Conservation (phyloP, 2,888 invertebrate species). For the Limnephilus auricula region DNA sequence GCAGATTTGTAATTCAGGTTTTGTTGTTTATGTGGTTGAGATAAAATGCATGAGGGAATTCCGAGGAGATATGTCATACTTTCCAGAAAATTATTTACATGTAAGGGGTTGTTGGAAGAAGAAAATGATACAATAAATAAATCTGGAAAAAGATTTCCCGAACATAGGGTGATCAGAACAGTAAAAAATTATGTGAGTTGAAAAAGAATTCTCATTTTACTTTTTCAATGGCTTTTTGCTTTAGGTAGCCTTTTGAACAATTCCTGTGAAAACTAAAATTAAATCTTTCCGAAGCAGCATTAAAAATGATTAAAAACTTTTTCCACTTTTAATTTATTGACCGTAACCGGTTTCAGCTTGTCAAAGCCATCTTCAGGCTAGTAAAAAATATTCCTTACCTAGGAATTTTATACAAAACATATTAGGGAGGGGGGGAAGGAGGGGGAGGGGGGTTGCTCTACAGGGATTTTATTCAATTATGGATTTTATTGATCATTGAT, state of each 20-base stretch:
- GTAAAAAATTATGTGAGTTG: neutral
- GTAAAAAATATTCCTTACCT: too few relatives aligned
- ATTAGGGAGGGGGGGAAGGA: too few relatives aligned
- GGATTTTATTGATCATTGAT: too few relatives aligned
- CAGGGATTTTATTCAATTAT: too few relatives aligned
- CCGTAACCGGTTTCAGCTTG: too few relatives aligned
- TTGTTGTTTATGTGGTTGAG: slow-evolving; percentile 2
- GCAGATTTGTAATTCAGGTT: slow-evolving; percentile 13
- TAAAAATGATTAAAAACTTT: neutral
- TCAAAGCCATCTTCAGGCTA: too few relatives aligned
- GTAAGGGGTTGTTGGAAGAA: neutral
- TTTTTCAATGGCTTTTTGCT: neutral
- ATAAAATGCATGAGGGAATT: neutral
- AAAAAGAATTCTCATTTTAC: neutral
- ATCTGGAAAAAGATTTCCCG: neutral
- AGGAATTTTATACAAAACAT: too few relatives aligned
- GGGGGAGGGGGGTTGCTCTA: too few relatives aligned
- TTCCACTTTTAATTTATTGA: too few relatives aligned
- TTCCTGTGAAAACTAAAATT: neutral
- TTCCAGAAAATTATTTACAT: neutral
- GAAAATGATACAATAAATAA: neutral
- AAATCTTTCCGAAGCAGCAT: neutral
- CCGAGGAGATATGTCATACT: neutral
- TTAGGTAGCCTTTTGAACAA: too few relatives aligned
- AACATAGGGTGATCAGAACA: neutral